These are phyloP conservation scores for Holocentrus rufus DNA, from an alignment of 2,797 vertebrate species.

Conservation along the genomic window DNA sequence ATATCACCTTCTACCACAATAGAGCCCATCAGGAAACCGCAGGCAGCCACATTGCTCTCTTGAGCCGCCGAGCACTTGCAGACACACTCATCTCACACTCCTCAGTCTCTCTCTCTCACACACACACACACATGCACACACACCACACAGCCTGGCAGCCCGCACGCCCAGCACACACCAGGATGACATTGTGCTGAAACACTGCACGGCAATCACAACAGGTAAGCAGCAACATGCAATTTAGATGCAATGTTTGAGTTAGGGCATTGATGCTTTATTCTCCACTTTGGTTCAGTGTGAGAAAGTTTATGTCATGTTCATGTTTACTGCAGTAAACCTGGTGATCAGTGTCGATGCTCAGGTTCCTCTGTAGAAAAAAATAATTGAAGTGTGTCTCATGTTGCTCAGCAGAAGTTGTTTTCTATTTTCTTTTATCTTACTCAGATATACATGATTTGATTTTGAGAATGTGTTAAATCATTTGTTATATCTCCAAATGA, in stretches of 20 bases:
- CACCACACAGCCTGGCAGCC: slow-evolving; percentile 57
- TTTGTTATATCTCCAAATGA: neutral
- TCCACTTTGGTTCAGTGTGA: neutral
- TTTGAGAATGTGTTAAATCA: neutral
- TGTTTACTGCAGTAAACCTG: neutral
- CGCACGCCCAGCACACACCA: slow-evolving; percentile 62
- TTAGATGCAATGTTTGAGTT: neutral
- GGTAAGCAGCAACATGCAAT: slow-evolving; percentile 57
- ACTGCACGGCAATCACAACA: slow-evolving; percentile 58
- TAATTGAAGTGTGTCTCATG: neutral
- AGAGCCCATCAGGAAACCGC: slow-evolving; percentile 77
- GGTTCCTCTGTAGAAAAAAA: slow-evolving; percentile 14
- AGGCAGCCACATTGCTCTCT: slow-evolving; percentile 79
- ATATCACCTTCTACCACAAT: slow-evolving; percentile 85
- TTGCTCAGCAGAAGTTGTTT: neutral
- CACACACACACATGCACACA: slow-evolving; percentile 59
- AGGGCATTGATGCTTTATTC: neutral
- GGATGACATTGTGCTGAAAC: slow-evolving; percentile 79
- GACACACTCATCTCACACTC: slow-evolving; percentile 74
- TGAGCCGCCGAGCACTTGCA: slow-evolving; percentile 75
- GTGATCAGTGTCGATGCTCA: neutral
- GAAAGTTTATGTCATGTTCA: neutral
- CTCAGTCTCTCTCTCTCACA: slow-evolving; percentile 41
- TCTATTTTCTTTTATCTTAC: neutral
- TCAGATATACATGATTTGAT: neutral